phyloP scores from a whole-genome alignment of 2,113 vertebrate genomes.

The Irena cyanogastra region DNA sequence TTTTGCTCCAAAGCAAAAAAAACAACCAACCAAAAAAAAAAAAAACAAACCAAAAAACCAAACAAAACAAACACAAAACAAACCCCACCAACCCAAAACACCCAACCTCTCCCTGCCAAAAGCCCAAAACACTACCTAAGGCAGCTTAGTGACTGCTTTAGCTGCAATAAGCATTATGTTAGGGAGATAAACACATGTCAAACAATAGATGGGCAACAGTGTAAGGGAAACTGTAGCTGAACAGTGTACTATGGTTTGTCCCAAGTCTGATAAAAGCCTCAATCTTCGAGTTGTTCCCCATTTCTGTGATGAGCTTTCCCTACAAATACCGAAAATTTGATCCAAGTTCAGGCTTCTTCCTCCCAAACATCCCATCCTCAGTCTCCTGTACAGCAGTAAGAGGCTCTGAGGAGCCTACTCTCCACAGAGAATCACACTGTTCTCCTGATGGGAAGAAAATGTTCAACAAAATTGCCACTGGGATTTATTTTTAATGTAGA shows the following conservation, averaged over 20 bases:
- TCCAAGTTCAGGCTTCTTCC: not conserved
- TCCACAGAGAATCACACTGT: not conserved
- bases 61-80: not conserved
- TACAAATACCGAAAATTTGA: not conserved
- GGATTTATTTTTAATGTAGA: not conserved
- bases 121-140: rapidly evolving
- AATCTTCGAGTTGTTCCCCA: not conserved
- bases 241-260: not conserved
- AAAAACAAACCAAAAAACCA: not conserved
- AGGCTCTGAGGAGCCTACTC: not conserved
- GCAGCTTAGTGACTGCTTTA: not conserved
- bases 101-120: too few species aligned
- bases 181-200: not conserved
- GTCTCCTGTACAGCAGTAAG: not conserved
- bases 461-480: not conserved
- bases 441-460: not conserved
- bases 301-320: not conserved
- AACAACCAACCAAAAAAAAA: not conserved
- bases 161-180: not conserved
- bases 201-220: not conserved
- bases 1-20: not conserved
- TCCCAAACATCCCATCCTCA: not conserved
- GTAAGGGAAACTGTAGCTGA: not conserved
- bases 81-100: not conserved
- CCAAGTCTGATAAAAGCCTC: not conserved